Conservation (phyloP, 2,888 invertebrate genomes). For the Sesia apiformis region DNA sequence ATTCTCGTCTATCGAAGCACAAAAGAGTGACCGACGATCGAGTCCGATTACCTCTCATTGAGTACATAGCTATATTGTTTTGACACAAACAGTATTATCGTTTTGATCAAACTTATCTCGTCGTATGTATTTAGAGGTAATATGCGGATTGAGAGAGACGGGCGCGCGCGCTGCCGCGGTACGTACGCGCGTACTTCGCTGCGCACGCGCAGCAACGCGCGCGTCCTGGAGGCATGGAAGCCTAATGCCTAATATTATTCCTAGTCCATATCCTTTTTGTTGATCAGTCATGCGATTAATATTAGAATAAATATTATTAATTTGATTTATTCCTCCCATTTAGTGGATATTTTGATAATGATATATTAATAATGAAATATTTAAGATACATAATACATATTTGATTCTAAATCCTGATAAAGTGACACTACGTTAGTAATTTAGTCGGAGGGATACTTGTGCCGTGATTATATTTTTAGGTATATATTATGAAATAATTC, state of each 20-base stretch:
- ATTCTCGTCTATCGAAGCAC: conserved; percentile 65
- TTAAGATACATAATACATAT: conserved; percentile 76
- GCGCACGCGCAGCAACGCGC: conserved; percentile 7
- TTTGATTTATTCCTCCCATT: conserved; percentile 76
- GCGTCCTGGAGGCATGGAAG: conserved; percentile 51
- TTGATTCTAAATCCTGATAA: conserved; percentile 76
- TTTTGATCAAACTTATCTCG: conserved; percentile 61
- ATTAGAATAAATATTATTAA: conserved; percentile 73
- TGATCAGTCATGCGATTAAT: conserved; percentile 75
- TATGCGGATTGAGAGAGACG: conserved; percentile 52
- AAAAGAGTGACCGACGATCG: conserved; percentile 63
- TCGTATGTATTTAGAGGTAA: conserved; percentile 65
- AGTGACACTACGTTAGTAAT: conserved; percentile 74
- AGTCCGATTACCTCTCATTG: conserved; percentile 51
- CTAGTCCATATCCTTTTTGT: conserved; percentile 75
- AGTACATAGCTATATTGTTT: conserved; percentile 59
- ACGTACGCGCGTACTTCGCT: conserved; percentile 2
- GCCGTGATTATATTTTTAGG: conserved; percentile 76
- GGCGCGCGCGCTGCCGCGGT: conserved; percentile 30
- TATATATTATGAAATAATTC: conserved; percentile 75
- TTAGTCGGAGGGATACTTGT: conserved; percentile 76
- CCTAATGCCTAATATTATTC: conserved; percentile 72
- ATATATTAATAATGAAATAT: conserved; percentile 75
- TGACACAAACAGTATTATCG: conserved; percentile 65
- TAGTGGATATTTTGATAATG: conserved; percentile 76